Evolutionary conservation across 2,797 vertebrate genomes (phyloP).

Genomic region (Pangasius macronema): DNA sequence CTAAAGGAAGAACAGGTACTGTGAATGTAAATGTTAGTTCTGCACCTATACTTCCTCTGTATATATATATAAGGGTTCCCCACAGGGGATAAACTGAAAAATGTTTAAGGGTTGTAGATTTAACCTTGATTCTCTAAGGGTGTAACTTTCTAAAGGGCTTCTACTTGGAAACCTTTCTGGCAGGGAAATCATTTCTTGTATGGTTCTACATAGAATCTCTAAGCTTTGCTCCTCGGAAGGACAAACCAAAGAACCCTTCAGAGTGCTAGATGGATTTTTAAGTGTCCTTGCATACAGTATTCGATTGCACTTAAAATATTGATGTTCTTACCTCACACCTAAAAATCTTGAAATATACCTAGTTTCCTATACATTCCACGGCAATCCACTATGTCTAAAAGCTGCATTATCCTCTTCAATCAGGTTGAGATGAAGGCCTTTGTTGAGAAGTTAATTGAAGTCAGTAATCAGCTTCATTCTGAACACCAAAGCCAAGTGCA

Average conservation of each 20-base stretch:
- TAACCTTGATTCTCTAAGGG: not conserved
- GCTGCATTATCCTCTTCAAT: constrained; percentile 23
- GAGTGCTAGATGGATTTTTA: not conserved
- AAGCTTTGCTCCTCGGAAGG: not conserved
- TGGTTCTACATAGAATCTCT: not conserved
- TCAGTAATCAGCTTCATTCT: constrained; percentile 74
- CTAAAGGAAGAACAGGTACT: constrained; percentile 72
- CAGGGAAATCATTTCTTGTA: not conserved
- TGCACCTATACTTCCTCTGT: not conserved
- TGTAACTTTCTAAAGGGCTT: not conserved
- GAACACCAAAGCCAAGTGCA: constrained; percentile 78
- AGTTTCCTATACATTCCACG: not conserved
- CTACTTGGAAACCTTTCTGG: not conserved
- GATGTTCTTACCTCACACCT: not conserved
- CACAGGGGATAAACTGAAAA: not conserved
- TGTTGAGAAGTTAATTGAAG: constrained; percentile 78
- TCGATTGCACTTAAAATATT: not conserved
- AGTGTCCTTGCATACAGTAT: not conserved
- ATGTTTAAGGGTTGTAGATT: not conserved
- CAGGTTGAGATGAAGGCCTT: constrained; percentile 76
- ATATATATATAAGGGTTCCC: no score
- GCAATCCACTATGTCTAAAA: constrained; percentile 12
- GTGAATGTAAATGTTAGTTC: not conserved
- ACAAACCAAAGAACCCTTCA: not conserved
- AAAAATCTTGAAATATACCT: not conserved